Base-by-base conservation (phyloP, 1,140 invertebrate species). In the Camponotus vicinus region DNA sequence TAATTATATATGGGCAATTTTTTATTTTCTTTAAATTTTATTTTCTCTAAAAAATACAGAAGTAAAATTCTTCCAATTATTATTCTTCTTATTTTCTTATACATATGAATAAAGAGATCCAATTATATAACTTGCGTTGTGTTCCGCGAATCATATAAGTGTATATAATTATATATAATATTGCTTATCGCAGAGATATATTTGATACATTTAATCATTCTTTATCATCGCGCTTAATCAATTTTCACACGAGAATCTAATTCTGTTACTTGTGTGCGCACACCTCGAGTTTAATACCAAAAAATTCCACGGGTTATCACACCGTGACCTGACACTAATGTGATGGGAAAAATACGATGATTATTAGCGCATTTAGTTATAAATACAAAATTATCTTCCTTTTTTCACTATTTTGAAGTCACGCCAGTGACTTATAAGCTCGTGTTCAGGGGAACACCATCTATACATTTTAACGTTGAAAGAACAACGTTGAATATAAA, bases 271-370 rank as follows among this genome's bases (percentile, higher is more conserved):
- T 21, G n/a, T 40, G 9, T 9, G 3, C 9, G 15, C 57, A 9
- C 42, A 73, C 15, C 27, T 34, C 57, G 27, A 27, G 1, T 18
- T 40, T 8, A 7, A 52, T n/a, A 63, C 18, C 4, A n/a, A 85
- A 85, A 52, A 85, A 64, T 85, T 78, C 45, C 77, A 78, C 37
- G n/a, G 66, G 49, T 86, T 85, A 79, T 86, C 77, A 2, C 27
- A 9, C 21, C 40, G 8, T 18, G 76, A 49, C 49, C 64, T 61
- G 66, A 86, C 0, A 32, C 49, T 57, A 27, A 18, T 34, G 42
- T 34, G 18, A 8, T 37, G 49, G 21, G 49, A 59, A 82, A 71
- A 59, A 82, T 32, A 71, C 3, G 9, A 4, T 21, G 49, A 9
- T 70, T 57, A 9, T 70, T 57, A 55, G 49, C 34, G 21, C 21